Evolutionary conservation across 1,140 invertebrate genomes (phyloP).

Genomic region (Bombus sibiricus): DNA sequence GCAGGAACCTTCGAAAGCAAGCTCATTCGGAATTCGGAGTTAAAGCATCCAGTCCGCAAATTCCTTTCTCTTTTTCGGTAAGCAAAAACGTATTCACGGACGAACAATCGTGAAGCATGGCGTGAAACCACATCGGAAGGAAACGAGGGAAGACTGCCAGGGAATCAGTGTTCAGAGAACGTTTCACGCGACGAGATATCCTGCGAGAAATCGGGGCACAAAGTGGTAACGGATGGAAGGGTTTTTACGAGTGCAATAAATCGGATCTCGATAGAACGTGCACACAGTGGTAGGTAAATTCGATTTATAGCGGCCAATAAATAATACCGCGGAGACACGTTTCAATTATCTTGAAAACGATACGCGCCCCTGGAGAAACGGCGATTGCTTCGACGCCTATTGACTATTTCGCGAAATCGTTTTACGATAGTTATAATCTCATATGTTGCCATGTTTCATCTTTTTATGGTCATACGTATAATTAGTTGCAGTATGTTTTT

Average conservation of each 20-base stretch:
- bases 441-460: not conserved
- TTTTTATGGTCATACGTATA: not conserved
- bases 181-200: slow-evolving; percentile 11
- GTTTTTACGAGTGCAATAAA: slow-evolving; percentile 65
- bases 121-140: not conserved
- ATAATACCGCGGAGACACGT: slow-evolving; percentile 66
- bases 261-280: slow-evolving; percentile 48
- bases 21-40: not conserved
- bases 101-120: not conserved
- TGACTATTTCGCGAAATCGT: slow-evolving; percentile 46
- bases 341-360: slow-evolving; percentile 67
- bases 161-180: slow-evolving; percentile 9
- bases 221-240: not conserved
- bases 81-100: not conserved
- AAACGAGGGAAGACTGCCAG: not conserved
- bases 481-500: not conserved
- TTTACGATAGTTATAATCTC: slow-evolving; percentile 32
- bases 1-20: not conserved
- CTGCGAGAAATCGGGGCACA: slow-evolving; percentile 8
- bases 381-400: slow-evolving; percentile 63
- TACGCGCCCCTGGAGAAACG: slow-evolving; percentile 58
- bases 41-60: not conserved
- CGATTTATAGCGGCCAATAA: slow-evolving; percentile 67
- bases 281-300: slow-evolving; percentile 62
- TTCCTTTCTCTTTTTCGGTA: not conserved